Base-by-base conservation (phyloP, 2,888 invertebrate species). In the Drosophila borealis region DNA sequence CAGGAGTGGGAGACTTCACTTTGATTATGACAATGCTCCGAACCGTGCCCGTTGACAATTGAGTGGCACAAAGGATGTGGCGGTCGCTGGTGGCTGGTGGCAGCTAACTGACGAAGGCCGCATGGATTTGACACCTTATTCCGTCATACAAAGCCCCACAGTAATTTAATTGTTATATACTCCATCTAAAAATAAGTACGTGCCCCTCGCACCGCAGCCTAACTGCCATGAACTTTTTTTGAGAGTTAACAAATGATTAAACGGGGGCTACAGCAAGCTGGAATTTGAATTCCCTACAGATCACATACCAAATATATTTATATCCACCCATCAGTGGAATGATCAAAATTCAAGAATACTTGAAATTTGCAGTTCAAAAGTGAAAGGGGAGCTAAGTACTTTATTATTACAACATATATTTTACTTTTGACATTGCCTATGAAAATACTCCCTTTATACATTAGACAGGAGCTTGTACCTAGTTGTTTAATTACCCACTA, bases 11-110 rank as follows among this genome's bases (percentile, higher is more conserved):
- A 21, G 54, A 51, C 56, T 57, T 70, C 45, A 60, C 65, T 70
- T 66, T 76, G 74, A 77, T 77, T 76, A 76, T 76, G 70, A 74
- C 70, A 73, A 74, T 60, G 36, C 74, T 34, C 50, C 70, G 75
- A 74, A 70, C 76, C 56, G n/a, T 49, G 44, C 29, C 19, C 57
- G 17, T 55, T 57, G 61, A 66, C 74, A 66, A 71, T 59, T 62
- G 65, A 41, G 13, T 19, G 21, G 25, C 49, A 56, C 48, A 37
- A 60, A 60, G 42, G 25, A 48, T 21, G 59, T 50, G 54, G 46
- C 46, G 14, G 54, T 50, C 54, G 48, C 60, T 37, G 39, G 54
- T 50, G 67, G 48, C 67, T 45, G 39, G 41, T 46, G 50, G 45
- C 49, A 65, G 9, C 67, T 56, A 36, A 36, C 73, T 42, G 57